Evolutionary conservation across 2,888 invertebrate species (phyloP).

Genomic region (Zhengitettix transpicula): DNA sequence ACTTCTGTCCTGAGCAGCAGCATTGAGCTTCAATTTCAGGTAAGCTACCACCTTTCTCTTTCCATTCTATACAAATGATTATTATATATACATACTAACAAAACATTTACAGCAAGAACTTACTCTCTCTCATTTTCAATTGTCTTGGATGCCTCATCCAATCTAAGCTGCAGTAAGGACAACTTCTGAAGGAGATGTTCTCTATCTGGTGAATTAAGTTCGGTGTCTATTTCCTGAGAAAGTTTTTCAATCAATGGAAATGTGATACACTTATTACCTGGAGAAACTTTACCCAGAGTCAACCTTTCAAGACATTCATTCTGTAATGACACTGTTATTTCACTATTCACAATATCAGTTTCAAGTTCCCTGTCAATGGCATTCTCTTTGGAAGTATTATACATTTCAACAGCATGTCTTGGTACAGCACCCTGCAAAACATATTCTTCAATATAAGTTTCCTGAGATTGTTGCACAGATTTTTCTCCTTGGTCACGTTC

Average conservation of each 20-base stretch:
- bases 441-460: conserved; percentile 36
- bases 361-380: conserved; percentile 21
- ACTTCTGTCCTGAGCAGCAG: too few species aligned
- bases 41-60: too few species aligned
- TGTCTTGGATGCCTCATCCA: conserved; percentile 59
- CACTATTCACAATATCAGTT: background rate
- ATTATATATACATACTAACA: background rate
- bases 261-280: background rate
- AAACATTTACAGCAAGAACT: conserved; percentile 20
- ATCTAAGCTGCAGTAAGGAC: conserved; percentile 45
- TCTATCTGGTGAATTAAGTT: conserved; percentile 28
- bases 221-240: conserved; percentile 23
- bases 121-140: conserved; percentile 58
- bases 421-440: conserved; percentile 45
- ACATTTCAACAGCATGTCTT: conserved; percentile 35
- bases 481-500: conserved; percentile 16
- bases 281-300: background rate
- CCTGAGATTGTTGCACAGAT: conserved; percentile 15
- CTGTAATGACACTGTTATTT: background rate
- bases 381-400: conserved; percentile 21
- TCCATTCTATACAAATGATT: too few species aligned
- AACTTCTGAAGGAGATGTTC: conserved; percentile 44
- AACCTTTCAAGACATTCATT: conserved; percentile 2
- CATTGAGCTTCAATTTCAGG: too few species aligned
- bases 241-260: conserved; percentile 3